phyloP scores from a whole-genome alignment of 2,888 invertebrate species.

The Thecophora atra region DNA sequence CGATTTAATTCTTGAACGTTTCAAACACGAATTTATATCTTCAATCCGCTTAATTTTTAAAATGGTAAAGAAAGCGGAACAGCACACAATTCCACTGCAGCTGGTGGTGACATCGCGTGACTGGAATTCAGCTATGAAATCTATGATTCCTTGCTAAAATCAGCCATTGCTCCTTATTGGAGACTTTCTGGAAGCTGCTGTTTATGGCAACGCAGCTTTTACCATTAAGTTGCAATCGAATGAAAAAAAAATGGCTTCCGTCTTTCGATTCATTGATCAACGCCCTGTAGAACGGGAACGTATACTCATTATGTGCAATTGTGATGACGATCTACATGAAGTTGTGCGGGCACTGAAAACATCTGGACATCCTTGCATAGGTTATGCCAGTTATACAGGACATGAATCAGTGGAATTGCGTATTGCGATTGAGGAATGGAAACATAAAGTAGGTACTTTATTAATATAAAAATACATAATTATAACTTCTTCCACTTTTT shows the following conservation, averaged over 20 bases:
- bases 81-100: constrained; percentile 66
- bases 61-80: constrained; percentile 39
- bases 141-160: constrained; percentile 64
- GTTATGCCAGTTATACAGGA: constrained; percentile 43
- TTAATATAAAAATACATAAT: background rate
- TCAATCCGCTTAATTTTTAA: constrained; percentile 44
- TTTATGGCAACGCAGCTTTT: constrained; percentile 72
- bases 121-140: constrained; percentile 73
- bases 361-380: constrained; percentile 47
- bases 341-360: constrained; percentile 54
- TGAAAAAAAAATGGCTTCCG: constrained; percentile 53
- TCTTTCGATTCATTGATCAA: constrained; percentile 68
- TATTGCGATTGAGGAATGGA: constrained; percentile 49
- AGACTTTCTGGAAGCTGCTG: constrained; percentile 78
- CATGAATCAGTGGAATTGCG: constrained; percentile 41
- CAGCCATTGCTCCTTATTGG: constrained; percentile 76
- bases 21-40: constrained; percentile 43
- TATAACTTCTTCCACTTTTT: background rate
- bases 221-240: constrained; percentile 63
- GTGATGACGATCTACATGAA: constrained; percentile 69
- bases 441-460: constrained; percentile 44
- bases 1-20: constrained; percentile 69
- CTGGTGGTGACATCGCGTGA: constrained; percentile 71
- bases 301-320: constrained; percentile 73
- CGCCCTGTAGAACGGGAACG: constrained; percentile 66